Evolutionary conservation across 2,113 vertebrate species (phyloP).

Genomic region (Corydoras maculifer): DNA sequence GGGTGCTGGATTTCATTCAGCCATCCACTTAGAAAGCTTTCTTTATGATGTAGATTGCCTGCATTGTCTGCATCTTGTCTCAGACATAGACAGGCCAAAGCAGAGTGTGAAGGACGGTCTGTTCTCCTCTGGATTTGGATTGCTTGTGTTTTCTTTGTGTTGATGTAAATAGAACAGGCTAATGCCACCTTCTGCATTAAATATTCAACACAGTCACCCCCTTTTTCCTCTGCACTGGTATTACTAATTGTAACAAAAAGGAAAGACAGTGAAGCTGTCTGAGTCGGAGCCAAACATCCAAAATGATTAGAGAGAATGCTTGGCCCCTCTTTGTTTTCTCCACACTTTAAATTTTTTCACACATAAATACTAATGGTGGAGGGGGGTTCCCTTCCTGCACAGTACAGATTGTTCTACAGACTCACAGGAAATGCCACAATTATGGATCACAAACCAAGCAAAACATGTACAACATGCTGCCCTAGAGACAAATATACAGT

Average conservation of each 20-base stretch:
- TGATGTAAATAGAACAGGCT: constrained; percentile 35
- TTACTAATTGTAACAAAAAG: constrained; percentile 67
- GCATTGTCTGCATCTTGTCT: constrained; percentile 49
- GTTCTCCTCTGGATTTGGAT: constrained; percentile 62
- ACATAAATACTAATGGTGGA: background rate
- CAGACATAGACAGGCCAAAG: constrained; percentile 46
- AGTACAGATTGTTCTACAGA: constrained; percentile 67
- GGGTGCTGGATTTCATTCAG: background rate
- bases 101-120: constrained; percentile 63
- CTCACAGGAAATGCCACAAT: constrained; percentile 75
- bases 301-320: constrained; percentile 41
- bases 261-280: constrained; percentile 41
- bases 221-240: constrained; percentile 59
- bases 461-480: constrained; percentile 67
- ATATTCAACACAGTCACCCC: too few relatives aligned
- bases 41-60: constrained; percentile 51
- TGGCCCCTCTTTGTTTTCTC: constrained; percentile 32
- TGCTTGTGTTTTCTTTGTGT: constrained; percentile 63
- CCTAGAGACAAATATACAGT: constrained; percentile 68
- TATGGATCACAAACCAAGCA: constrained; percentile 74
- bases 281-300: constrained; percentile 53
- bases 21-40: constrained; percentile 28
- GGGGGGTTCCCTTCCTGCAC: constrained; percentile 55
- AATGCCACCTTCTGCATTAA: too few relatives aligned
- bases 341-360: constrained; percentile 19